Evolutionary conservation across 2,888 invertebrate species (phyloP).

Genomic region (Brenthis hecate): DNA sequence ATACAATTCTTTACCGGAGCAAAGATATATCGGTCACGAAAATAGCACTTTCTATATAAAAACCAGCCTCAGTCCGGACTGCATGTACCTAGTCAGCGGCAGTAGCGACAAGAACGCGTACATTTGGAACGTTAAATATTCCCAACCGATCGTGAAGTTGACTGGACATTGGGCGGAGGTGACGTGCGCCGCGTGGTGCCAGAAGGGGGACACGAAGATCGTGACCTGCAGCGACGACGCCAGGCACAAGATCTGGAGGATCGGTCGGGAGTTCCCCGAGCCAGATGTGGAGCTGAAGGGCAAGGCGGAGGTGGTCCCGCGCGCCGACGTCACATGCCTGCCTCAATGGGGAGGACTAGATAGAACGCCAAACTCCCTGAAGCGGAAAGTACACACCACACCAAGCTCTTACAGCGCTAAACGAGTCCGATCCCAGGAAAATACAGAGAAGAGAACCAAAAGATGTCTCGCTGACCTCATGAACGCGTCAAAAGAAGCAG

Average conservation of each 20-base stretch:
- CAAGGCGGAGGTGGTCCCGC: conserved; percentile 47
- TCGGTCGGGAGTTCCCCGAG: conserved; percentile 78
- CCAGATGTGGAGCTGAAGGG: conserved; percentile 66
- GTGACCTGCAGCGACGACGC: conserved; percentile 94
- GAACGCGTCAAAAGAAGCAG: conserved; percentile 56
- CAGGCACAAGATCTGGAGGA: conserved; percentile 88
- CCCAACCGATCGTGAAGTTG: conserved; percentile 86
- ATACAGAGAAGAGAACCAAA: conserved; percentile 55
- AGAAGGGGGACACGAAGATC: conserved; percentile 81
- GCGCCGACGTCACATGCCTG: conserved; percentile 48
- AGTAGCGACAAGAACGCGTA: conserved; percentile 93
- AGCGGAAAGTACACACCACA: conserved; percentile 54
- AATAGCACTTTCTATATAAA: conserved; percentile 93
- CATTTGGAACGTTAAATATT: conserved; percentile 88
- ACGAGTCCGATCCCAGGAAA: conserved; percentile 42
- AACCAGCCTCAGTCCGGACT: conserved; percentile 90
- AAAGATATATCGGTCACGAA: conserved; percentile 87
- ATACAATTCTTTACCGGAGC: conserved; percentile 85
- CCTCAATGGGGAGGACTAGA: conserved; percentile 63
- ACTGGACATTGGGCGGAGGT: conserved; percentile 93
- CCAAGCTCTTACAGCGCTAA: conserved; percentile 50
- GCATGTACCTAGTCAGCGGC: conserved; percentile 92
- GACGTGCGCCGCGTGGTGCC: conserved; percentile 92
- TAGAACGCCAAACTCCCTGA: conserved; percentile 76
- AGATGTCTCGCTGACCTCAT: conserved; percentile 70